phyloP scores from a whole-genome alignment of 1,140 invertebrate genomes.

The Drosophila subobscura region DNA sequence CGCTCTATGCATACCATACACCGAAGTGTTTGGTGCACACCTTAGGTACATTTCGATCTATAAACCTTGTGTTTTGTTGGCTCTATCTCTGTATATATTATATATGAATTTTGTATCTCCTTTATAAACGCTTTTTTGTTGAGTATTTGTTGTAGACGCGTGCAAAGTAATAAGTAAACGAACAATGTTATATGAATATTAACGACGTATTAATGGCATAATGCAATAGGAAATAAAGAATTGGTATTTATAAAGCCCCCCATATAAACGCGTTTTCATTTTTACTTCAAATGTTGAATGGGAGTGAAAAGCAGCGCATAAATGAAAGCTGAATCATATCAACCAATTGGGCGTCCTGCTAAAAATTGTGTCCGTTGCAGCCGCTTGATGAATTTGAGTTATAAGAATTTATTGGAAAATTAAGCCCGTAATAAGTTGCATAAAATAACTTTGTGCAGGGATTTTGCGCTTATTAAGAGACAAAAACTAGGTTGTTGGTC shows the following conservation, averaged over 20 bases:
- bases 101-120: constrained; percentile 57
- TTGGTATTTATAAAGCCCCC: constrained; percentile 67
- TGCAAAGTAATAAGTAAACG: constrained; percentile 42
- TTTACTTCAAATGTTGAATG: not conserved
- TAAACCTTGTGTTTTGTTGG: constrained; percentile 27
- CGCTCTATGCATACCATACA: constrained; percentile 5
- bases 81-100: constrained; percentile 49
- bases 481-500: no score
- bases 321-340: no score
- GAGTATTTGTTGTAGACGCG: constrained; percentile 62
- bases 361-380: not conserved
- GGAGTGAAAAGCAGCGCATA: no score
- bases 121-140: constrained; percentile 59
- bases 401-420: no score
- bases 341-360: not conserved
- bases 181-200: constrained; percentile 76
- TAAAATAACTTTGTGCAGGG: no score
- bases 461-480: no score
- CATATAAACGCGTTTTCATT: constrained; percentile 10
- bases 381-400: not conserved
- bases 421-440: no score
- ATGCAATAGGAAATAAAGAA: constrained; percentile 68
- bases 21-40: constrained; percentile 12
- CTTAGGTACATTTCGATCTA: not conserved
- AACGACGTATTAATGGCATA: constrained; percentile 71